Conservation (phyloP, 2,888 invertebrate genomes). For the Lasioglossum zephyrum region DNA sequence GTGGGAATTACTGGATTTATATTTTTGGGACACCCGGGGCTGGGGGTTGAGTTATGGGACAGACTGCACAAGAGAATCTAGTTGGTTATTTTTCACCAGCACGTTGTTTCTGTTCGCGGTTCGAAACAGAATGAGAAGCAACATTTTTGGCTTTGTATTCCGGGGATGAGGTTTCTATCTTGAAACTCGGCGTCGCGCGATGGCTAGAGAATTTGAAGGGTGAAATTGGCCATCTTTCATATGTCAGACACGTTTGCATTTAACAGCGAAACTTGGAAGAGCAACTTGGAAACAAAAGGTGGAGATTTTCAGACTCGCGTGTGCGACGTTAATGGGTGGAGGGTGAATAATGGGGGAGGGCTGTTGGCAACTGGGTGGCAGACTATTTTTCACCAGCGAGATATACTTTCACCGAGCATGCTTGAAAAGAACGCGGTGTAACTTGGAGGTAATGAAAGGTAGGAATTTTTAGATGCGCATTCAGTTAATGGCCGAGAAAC, state of each 20-base stretch:
- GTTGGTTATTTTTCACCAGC: not conserved
- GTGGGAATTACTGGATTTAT: not conserved
- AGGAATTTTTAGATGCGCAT: constrained; percentile 9
- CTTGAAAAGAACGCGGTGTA: not conserved
- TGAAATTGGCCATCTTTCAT: not conserved
- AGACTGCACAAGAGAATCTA: not conserved
- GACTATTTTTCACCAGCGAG: constrained; percentile 1
- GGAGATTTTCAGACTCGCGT: not conserved
- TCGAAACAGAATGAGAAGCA: not conserved
- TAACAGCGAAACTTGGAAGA: not conserved
- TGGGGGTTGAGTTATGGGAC: not conserved
- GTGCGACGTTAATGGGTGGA: constrained; percentile 3
- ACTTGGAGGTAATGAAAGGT: not conserved
- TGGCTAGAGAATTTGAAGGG: not conserved
- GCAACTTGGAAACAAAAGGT: not conserved
- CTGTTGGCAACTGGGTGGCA: not conserved
- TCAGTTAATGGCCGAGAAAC: not conserved
- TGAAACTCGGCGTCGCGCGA: not conserved
- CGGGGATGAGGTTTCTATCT: not conserved
- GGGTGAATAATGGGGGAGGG: constrained; percentile 1
- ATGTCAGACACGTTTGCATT: not conserved
- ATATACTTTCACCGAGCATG: not conserved
- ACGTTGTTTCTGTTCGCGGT: not conserved
- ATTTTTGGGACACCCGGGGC: not conserved
- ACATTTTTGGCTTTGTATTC: not conserved